Evolutionary conservation across 2,113 vertebrate species (phyloP).

Genomic region (Ailuropoda melanoleuca): DNA sequence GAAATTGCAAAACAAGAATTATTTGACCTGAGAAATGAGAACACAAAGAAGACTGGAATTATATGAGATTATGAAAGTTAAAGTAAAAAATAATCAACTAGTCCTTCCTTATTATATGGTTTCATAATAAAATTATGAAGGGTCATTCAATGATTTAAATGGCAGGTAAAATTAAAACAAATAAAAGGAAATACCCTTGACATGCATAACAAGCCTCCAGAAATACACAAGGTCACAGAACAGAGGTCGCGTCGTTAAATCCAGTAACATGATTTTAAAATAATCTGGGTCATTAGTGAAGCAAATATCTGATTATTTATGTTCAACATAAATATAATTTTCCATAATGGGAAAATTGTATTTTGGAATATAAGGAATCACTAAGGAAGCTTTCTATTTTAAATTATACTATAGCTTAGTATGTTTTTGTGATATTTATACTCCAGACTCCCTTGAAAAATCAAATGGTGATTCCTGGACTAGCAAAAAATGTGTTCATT

Average conservation of each 20-base stretch:
- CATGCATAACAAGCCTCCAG: slow-evolving; percentile 59
- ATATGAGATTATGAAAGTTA: slow-evolving; percentile 78
- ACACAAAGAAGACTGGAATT: slow-evolving; percentile 71
- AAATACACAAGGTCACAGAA: slow-evolving; percentile 61
- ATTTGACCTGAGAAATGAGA: slow-evolving; percentile 77
- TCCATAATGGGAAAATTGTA: slow-evolving; percentile 78
- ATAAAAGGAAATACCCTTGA: slow-evolving; percentile 77
- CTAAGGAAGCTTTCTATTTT: slow-evolving; percentile 63
- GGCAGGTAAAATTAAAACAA: slow-evolving; percentile 81
- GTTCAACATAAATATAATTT: slow-evolving; percentile 74
- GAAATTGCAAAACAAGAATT: slow-evolving; percentile 50
- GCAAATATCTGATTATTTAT: slow-evolving; percentile 77
- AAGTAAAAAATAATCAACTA: slow-evolving; percentile 78
- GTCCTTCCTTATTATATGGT: slow-evolving; percentile 78
- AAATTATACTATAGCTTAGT: slow-evolving; percentile 49
- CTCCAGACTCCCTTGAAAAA: slow-evolving; percentile 9
- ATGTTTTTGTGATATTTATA: neutral
- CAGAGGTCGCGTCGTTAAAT: slow-evolving; percentile 65
- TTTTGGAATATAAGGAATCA: slow-evolving; percentile 70
- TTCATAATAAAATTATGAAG: slow-evolving; percentile 76
- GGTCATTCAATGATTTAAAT: slow-evolving; percentile 67
- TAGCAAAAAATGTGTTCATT: neutral
- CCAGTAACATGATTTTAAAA: slow-evolving; percentile 77
- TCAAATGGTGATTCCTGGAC: neutral
- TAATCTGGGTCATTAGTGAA: slow-evolving; percentile 69